These are phyloP conservation scores for Cochlearius cochlearius DNA, from an alignment of 2,113 vertebrate genomes.

Conservation along the genomic window DNA sequence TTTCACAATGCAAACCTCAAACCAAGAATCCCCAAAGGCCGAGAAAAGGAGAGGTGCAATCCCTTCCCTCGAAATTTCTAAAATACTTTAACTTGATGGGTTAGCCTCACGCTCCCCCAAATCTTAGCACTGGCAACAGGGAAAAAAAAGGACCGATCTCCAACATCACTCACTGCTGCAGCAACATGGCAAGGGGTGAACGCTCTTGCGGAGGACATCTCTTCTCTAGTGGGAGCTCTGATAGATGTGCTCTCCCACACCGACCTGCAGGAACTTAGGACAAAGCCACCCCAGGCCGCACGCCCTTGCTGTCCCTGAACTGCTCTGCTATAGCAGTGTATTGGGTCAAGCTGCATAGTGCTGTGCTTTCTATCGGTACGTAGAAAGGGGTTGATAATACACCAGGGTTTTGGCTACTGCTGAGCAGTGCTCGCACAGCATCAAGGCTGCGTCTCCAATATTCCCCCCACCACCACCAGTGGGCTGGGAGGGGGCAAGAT, in stretches of 20 bases:
- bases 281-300: background rate
- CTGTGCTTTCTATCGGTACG: too few relatives aligned
- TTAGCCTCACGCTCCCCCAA: background rate
- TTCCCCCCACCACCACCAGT: too few relatives aligned
- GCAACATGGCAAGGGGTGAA: background rate
- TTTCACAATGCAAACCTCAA: background rate
- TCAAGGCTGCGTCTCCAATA: too few relatives aligned
- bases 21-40: background rate
- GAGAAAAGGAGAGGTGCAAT: background rate
- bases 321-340: background rate
- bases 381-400: too few relatives aligned
- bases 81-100: background rate
- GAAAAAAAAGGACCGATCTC: background rate
- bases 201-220: background rate
- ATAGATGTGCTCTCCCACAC: background rate
- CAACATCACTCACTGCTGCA: background rate
- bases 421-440: too few relatives aligned
- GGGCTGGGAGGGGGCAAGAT: too few relatives aligned
- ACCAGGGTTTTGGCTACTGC: too few relatives aligned
- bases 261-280: background rate
- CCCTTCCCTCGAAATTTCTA: background rate
- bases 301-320: background rate
- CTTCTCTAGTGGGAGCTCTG: background rate
- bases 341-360: too few relatives aligned
- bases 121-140: background rate